phyloP scores from a whole-genome alignment of 1,140 invertebrate species.

The Brachionus angularis region DNA sequence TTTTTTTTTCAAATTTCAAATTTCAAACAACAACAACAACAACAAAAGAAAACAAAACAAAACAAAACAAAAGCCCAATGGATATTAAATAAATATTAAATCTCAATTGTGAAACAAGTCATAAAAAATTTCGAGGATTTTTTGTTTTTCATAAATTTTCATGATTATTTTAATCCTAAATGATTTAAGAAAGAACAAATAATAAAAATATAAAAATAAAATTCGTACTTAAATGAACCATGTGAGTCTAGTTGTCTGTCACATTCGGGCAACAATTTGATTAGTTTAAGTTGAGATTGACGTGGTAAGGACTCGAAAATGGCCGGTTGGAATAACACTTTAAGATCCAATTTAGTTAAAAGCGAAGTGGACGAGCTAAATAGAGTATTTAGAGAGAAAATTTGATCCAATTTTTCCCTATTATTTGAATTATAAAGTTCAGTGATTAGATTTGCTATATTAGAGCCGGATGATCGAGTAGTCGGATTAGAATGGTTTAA shows the following conservation, averaged over 20 bases:
- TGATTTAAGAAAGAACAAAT: neutral
- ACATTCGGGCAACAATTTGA: constrained; percentile 40
- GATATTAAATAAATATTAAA: no score
- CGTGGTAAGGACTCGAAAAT: constrained; percentile 39
- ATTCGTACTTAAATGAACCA: constrained; percentile 38
- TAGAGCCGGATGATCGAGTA: neutral
- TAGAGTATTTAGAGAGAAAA: constrained; percentile 20
- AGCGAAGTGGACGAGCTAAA: constrained; percentile 19
- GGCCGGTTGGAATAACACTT: constrained; percentile 33
- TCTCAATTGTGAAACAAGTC: no score
- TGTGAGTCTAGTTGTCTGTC: constrained; percentile 32
- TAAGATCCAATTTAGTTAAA: constrained; percentile 42
- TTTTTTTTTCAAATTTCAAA: no score
- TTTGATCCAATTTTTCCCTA: constrained; percentile 12
- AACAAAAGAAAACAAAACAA: no score
- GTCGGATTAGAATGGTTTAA: no score
- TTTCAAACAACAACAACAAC: no score
- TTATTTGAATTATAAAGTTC: neutral
- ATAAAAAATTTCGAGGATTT: no score
- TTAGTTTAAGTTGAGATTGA: constrained; percentile 38
- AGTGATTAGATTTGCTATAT: neutral
- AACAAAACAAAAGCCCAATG: no score
- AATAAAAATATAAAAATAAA: neutral
- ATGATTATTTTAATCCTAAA: neutral
- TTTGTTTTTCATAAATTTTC: no score